Evolutionary conservation across 2,797 vertebrate species (phyloP), one percentile per base, ranked within the genome.

Genomic region (Muscicapa comitata): DNA sequence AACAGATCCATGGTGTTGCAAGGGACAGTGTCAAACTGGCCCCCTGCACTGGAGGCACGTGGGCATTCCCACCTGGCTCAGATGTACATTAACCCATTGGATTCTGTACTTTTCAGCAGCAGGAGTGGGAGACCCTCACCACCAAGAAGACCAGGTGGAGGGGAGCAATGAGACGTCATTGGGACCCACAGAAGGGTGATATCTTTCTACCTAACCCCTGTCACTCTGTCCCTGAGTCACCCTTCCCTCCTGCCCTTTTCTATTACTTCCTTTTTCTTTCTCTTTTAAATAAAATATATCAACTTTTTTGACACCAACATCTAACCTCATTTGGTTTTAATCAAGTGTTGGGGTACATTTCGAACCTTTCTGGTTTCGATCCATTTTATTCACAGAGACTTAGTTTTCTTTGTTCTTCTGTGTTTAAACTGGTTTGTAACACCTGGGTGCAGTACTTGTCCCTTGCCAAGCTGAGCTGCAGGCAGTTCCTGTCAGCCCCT

Each of bases 151-250:
- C 10, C 29, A n/a, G 35, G 17, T n/a, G 23, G 29, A 59, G 28
- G 35, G 45, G 28, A 61, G 35, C 10, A 74, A n/a, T 1, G 3
- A 75, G 45, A 48, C 3, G 0, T 50, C 2, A 2, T 10, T 50
- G 35, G 29, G 55, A n/a, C 3, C 55, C 17, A 20, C 0, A 0
- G 28, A 6, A 59, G 28, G 8, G 5, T 20, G 33, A n/a, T 59
- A 19, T 7, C 7, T 48, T 59, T 48, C 55, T 38, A 19, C 13
- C 43, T 38, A 59, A 48, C 8, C 51, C 11, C 11, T 53, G 51
- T 31, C 51, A 20, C 11, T 31, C 17, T 53, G 29, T 59, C 28
- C 16, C 28, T 59, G 20, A 18, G 26, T 45, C 53, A 45, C 20
- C 11, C 13, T 10, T 7, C 5, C 15, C 6, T 6, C 4, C 3